phyloP scores from a whole-genome alignment of 53 echinoderm and acorn worm species.

The Apostichopus leukothele region DNA sequence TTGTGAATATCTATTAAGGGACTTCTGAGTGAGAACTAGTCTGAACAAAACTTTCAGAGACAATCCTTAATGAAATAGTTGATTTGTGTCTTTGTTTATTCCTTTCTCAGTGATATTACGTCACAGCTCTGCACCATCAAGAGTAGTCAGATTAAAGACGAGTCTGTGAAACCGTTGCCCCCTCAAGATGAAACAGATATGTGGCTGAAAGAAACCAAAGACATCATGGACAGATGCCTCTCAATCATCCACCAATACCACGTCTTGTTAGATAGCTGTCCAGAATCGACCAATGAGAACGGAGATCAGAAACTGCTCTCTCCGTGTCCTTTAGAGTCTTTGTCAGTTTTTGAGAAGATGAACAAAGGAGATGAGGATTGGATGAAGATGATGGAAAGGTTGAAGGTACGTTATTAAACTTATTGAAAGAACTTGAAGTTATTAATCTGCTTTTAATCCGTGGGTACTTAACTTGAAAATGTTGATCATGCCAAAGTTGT shows the following conservation, averaged over 20 bases:
- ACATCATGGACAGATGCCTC: conserved; percentile 58
- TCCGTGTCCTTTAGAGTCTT: conserved; percentile 61
- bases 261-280: conserved; percentile 76
- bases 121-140: conserved; percentile 1
- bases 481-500: no score
- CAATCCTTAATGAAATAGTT: not conserved
- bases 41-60: no score
- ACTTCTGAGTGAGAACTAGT: no score
- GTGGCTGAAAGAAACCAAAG: conserved; percentile 52
- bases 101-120: not conserved
- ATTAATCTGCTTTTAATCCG: no score
- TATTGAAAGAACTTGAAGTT: not conserved
- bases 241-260: conserved; percentile 62
- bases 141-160: not conserved
- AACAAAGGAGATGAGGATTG: conserved; percentile 74
- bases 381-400: conserved; percentile 58
- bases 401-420: conserved; percentile 62
- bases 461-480: no score
- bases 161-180: conserved; percentile 34
- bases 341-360: conserved; percentile 60
- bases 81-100: not conserved
- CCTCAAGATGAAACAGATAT: conserved; percentile 54
- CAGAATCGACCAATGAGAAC: conserved; percentile 45
- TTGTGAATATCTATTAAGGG: no score
- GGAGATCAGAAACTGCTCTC: conserved; percentile 14